These are phyloP conservation scores for Petrolisthes manimaculis DNA, from an alignment of 2,888 invertebrate genomes.

Conservation along the genomic window DNA sequence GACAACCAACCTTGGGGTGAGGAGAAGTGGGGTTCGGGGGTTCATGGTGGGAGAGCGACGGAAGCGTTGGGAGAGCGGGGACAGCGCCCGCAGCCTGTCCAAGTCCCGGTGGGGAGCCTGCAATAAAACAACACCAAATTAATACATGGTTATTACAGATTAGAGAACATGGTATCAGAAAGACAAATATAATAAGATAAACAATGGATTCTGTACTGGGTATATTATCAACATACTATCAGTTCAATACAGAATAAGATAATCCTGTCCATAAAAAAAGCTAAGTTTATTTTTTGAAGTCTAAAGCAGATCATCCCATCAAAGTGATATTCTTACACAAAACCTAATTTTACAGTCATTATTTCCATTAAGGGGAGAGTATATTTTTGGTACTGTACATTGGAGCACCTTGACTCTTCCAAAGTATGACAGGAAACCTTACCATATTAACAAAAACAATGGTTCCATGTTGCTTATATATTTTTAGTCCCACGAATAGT, in stretches of 20 bases:
- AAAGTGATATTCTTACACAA: too few species aligned
- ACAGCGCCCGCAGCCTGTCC: conserved; percentile 63
- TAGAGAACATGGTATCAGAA: not conserved
- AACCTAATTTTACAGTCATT: too few species aligned
- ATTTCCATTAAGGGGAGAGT: too few species aligned
- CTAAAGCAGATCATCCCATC: not conserved
- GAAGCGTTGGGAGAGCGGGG: conserved; percentile 54
- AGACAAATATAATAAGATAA: not conserved
- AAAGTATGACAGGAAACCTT: too few species aligned
- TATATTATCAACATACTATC: not conserved
- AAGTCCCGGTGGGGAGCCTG: conserved; percentile 55
- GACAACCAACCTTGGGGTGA: conserved; percentile 48
- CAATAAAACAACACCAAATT: too few species aligned
- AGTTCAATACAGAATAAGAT: not conserved
- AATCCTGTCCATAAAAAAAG: not conserved
- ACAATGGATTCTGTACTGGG: not conserved
- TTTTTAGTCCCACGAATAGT: too few species aligned
- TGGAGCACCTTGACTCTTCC: too few species aligned
- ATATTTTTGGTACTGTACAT: too few species aligned
- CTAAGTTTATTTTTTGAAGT: not conserved
- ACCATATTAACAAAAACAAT: too few species aligned
- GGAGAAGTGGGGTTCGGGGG: conserved; percentile 46
- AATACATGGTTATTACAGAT: not conserved
- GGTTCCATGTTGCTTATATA: too few species aligned
- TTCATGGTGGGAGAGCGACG: conserved; percentile 56